Base-by-base conservation (phyloP, 2,888 invertebrate species). In the Eupithecia subumbrata region DNA sequence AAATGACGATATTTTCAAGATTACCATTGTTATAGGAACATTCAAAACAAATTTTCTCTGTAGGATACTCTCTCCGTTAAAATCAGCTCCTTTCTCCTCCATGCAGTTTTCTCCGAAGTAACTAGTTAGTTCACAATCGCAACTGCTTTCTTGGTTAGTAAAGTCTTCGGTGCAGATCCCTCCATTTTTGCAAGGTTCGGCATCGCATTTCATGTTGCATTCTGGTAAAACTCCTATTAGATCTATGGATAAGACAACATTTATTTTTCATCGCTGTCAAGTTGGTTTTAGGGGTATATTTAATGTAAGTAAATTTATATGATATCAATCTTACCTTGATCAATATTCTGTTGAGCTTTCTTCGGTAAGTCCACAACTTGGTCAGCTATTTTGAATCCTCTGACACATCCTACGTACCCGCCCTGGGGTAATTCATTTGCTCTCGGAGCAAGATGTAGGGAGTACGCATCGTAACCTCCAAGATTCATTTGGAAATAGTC, bases 81-180 rank as follows among this genome's bases (percentile, higher is more conserved):
- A 98, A 85, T 97, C 97, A 0, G 98, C 98, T 0, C 98, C 98
- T 87, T 98, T 98, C 88, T 98, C 98, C 91, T 98, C 98, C 81
- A 97, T 97, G 86, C 98, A 98, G 84, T 97, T 96, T 83, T 98
- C 98, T 18, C 98, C 98, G 82, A 97, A 97, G 88, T 98, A 98
- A 75, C 98, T 98, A 0, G 98, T 98, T 78, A 97, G 96, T 83
- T 98, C 97, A 83, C 98, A 98, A 81, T 98, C 97, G 86, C 99
- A 99, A 14, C 97, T 97, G 81, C 98, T 97, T 80, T 97, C 97
- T 84, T 98, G 97, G 79, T 97, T 97, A 18, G 96, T 96, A 89
- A 99, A 99, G 88, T 98, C 97, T 90, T 98, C 98, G 5, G 97
- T 97, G 85, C 98, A 98, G 25, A 97, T 95, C 0, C 98, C 98